Percentiles rank a stretch among this genome's conserved stretches.
Conservation (phyloP, 1,140 invertebrate species). For the Telenomus remus region DNA sequence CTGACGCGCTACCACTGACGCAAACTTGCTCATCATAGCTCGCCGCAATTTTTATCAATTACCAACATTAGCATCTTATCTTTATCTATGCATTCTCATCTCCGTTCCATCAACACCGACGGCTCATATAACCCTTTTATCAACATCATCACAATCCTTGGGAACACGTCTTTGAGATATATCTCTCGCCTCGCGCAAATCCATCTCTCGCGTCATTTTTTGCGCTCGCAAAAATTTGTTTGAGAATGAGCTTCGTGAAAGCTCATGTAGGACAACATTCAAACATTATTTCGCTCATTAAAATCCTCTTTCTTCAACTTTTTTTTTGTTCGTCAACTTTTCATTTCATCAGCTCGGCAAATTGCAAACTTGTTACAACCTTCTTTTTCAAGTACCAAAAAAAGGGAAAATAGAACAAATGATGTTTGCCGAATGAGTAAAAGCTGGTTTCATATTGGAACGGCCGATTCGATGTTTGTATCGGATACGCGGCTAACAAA, state of each 20-base stretch:
- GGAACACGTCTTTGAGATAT: slow-evolving; percentile 26
- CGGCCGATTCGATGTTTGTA: slow-evolving; percentile 33
- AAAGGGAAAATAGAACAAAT: too few relatives aligned
- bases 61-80: slow-evolving; percentile 53
- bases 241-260: too few relatives aligned
- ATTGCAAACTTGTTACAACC: too few relatives aligned
- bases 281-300: too few relatives aligned
- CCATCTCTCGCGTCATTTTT: neutral
- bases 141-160: slow-evolving; percentile 43
- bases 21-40: slow-evolving; percentile 53
- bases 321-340: too few relatives aligned
- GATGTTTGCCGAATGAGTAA: too few relatives aligned
- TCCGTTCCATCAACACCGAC: slow-evolving; percentile 52
- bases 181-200: slow-evolving; percentile 16
- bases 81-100: slow-evolving; percentile 56
- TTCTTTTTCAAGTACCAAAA: too few relatives aligned
- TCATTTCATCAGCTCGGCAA: too few relatives aligned
- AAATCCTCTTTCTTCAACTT: too few relatives aligned
- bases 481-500: slow-evolving; percentile 49
- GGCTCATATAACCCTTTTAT: slow-evolving; percentile 43
- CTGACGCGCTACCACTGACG: slow-evolving; percentile 47
- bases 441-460: too few relatives aligned
- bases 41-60: slow-evolving; percentile 51
- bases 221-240: neutral
- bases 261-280: too few relatives aligned